These are phyloP conservation scores for Sphinx pinastri DNA, from an alignment of 2,888 invertebrate genomes.

Conservation along the genomic window DNA sequence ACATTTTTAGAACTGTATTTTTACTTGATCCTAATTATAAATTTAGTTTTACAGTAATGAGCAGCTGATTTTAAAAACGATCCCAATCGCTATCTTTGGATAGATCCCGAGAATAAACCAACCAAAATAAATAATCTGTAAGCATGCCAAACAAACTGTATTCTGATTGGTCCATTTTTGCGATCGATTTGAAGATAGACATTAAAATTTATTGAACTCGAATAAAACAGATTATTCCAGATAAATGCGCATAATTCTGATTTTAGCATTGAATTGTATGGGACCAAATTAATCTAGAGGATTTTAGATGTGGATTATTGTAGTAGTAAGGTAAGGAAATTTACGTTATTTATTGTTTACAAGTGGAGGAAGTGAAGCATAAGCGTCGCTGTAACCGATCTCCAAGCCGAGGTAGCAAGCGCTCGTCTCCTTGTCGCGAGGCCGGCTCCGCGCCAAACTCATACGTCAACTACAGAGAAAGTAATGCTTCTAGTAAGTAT, in stretches of 20 bases:
- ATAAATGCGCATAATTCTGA: no score
- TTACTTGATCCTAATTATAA: neutral
- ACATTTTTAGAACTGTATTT: neutral
- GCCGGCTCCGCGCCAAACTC: conserved; percentile 32
- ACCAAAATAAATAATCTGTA: no score
- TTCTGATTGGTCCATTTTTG: neutral
- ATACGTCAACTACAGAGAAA: conserved; percentile 53
- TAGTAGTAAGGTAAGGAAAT: neutral
- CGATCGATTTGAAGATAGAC: no score
- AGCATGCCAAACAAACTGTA: no score
- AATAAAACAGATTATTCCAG: no score
- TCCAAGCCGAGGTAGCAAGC: conserved; percentile 19
- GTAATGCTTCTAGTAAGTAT: conserved; percentile 60
- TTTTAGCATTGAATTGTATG: neutral
- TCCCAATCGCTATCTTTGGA: neutral
- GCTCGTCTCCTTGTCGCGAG: conserved; percentile 32
- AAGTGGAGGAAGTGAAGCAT: neutral
- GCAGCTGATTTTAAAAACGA: no score
- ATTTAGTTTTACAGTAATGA: neutral
- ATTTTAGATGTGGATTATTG: no score
- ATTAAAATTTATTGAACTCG: no score
- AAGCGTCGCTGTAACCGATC: conserved; percentile 6
- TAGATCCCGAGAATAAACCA: no score
- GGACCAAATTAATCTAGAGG: no score
- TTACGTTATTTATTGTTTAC: neutral